Evolutionary conservation across 2,888 invertebrate species (phyloP).

Genomic region (Melitaea athalia): DNA sequence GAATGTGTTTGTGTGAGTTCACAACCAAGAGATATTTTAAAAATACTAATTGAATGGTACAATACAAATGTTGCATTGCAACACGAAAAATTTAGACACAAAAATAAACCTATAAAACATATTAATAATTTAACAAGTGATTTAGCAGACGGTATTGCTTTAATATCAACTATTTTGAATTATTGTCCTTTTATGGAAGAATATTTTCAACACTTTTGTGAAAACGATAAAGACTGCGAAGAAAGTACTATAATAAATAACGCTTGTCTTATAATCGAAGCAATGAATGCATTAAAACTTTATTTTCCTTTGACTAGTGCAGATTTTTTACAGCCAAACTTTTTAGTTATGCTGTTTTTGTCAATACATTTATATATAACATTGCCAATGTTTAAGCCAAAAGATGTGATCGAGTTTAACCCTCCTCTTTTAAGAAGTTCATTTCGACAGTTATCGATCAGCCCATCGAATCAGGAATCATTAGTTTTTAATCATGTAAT

Average conservation of each 20-base stretch:
- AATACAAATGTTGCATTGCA: conserved; percentile 60
- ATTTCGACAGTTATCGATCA: conserved; percentile 62
- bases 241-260: conserved; percentile 77
- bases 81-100: conserved; percentile 52
- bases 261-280: conserved; percentile 77
- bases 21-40: conserved; percentile 58
- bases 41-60: conserved; percentile 67
- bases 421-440: conserved; percentile 73
- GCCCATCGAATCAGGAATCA: conserved; percentile 67
- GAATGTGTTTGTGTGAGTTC: conserved; percentile 68
- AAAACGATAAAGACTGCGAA: conserved; percentile 64
- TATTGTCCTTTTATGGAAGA: conserved; percentile 82
- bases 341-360: conserved; percentile 82
- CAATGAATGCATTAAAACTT: conserved; percentile 78
- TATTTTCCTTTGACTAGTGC: conserved; percentile 79
- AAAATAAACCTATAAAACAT: conserved; percentile 52
- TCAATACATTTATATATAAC: conserved; percentile 79
- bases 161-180: conserved; percentile 78
- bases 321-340: conserved; percentile 79
- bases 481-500: conserved; percentile 61
- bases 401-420: conserved; percentile 67
- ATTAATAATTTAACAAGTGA: conserved; percentile 76
- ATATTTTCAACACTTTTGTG: conserved; percentile 71
- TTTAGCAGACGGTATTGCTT: conserved; percentile 79
- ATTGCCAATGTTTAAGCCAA: conserved; percentile 78